Conservation (phyloP, 2,113 vertebrate species). For the Accipiter virgatus region DNA sequence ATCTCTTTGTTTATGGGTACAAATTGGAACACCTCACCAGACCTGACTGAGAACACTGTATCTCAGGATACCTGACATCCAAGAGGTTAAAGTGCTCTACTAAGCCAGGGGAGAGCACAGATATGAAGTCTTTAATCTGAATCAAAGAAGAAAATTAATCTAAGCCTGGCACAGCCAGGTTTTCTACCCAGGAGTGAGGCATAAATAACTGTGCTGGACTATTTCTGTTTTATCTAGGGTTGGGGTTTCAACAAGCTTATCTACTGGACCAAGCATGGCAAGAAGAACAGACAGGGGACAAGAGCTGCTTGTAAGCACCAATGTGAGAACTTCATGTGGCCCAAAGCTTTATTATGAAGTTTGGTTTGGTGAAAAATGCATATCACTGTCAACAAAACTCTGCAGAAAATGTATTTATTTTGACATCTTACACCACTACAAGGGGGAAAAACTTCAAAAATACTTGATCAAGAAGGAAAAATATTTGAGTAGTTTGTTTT, state of each 20-base stretch:
- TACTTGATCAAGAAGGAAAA: neutral
- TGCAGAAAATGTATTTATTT: neutral
- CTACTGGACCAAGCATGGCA: neutral
- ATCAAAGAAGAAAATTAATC: neutral
- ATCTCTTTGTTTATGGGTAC: neutral
- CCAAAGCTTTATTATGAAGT: neutral
- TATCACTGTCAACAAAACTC: neutral
- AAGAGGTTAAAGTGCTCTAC: neutral
- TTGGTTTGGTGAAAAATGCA: neutral
- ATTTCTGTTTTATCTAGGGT: neutral
- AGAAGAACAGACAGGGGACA: neutral
- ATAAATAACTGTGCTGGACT: neutral
- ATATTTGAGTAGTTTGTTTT: accelerated
- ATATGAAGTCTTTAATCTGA: neutral
- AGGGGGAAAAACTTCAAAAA: neutral
- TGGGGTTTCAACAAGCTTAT: neutral
- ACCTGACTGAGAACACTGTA: neutral
- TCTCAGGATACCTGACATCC: neutral
- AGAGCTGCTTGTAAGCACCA: neutral
- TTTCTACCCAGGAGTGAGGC: neutral
- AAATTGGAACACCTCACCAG: neutral
- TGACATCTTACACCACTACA: neutral
- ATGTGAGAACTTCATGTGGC: neutral
- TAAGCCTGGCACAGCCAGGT: neutral
- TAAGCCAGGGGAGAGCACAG: neutral